These are phyloP conservation scores for Sipha maydis DNA, from an alignment of 2,888 invertebrate species.

Conservation along the genomic window DNA sequence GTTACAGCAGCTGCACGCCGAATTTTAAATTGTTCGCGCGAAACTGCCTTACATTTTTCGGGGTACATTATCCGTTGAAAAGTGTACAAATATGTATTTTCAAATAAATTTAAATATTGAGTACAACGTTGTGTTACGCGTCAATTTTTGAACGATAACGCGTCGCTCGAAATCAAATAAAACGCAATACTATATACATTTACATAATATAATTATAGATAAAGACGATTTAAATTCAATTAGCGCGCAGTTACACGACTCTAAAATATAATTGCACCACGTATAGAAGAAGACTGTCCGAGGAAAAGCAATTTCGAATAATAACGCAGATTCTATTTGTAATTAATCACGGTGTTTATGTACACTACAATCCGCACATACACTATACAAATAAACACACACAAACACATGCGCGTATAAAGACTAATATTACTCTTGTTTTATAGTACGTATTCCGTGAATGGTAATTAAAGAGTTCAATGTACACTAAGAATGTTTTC, in stretches of 20 bases:
- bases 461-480: constrained; percentile 29
- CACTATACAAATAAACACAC: neutral
- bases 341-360: neutral
- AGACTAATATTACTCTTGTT: neutral
- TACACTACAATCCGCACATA: neutral
- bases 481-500: neutral
- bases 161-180: too few relatives aligned
- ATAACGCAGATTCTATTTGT: neutral
- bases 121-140: too few relatives aligned
- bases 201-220: neutral
- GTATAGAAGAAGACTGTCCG: neutral
- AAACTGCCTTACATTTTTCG: too few relatives aligned
- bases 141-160: too few relatives aligned
- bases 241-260: neutral
- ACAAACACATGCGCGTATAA: neutral
- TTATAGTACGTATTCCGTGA: neutral
- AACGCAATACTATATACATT: too few relatives aligned
- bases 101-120: too few relatives aligned
- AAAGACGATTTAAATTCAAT: neutral
- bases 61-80: too few relatives aligned
- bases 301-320: neutral
- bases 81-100: too few relatives aligned
- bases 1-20: too few relatives aligned
- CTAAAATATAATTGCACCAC: neutral
- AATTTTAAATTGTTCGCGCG: too few relatives aligned